Conservation (phyloP, 2,797 vertebrate species). For the Coluber constrictor region DNA sequence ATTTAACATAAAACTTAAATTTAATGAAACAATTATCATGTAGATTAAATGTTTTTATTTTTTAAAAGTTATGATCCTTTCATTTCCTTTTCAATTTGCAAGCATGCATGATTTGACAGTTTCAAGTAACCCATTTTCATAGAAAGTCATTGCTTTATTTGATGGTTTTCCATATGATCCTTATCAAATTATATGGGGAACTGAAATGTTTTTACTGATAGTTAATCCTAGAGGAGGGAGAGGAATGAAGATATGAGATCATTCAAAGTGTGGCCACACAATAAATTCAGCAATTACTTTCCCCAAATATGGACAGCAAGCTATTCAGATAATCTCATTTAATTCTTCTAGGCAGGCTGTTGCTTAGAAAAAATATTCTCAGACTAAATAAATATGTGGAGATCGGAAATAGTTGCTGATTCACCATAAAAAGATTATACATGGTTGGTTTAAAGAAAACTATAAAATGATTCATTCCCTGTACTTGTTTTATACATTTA, state of each 20-base stretch:
- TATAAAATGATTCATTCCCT: slow-evolving; percentile 2
- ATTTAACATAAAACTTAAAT: neutral
- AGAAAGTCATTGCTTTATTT: neutral
- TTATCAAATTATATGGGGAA: neutral
- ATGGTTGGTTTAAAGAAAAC: slow-evolving; percentile 9
- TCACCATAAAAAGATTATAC: slow-evolving; percentile 12
- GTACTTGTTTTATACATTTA: neutral
- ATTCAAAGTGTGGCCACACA: neutral
- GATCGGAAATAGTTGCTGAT: neutral
- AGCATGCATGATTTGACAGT: neutral
- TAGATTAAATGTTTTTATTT: neutral
- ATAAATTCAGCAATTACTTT: neutral
- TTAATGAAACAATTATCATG: neutral
- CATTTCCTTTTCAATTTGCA: neutral
- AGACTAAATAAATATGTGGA: neutral
- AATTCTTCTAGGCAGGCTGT: neutral
- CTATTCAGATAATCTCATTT: neutral
- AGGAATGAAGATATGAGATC: neutral
- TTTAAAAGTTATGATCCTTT: neutral
- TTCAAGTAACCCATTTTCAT: neutral
- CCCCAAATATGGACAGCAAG: slow-evolving; percentile 15
- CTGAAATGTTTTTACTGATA: neutral
- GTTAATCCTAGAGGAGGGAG: neutral
- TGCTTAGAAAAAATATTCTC: neutral
- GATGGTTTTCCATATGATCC: neutral